phyloP scores from a whole-genome alignment of 2,888 invertebrate genomes.

The Watsonalla binaria region DNA sequence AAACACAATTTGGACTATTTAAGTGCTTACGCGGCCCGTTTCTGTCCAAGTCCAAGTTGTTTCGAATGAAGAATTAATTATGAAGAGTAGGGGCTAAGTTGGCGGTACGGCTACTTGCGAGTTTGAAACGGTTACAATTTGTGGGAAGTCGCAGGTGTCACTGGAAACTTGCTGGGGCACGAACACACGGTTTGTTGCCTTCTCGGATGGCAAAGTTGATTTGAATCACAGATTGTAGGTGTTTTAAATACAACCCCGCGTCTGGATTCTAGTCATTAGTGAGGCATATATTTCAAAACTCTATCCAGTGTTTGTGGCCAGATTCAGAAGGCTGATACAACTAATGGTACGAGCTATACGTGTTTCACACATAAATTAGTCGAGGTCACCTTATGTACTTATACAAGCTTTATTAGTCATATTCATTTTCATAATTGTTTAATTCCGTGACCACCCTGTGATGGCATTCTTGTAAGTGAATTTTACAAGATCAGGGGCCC shows the following conservation, averaged over 20 bases:
- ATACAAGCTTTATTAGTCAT: no score
- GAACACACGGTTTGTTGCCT: constrained; percentile 72
- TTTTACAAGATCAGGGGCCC: no score
- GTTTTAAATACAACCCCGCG: constrained; percentile 39
- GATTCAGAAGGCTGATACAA: no score
- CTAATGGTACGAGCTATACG: no score
- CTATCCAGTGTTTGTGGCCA: not conserved
- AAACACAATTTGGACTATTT: constrained; percentile 73
- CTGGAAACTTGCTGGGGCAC: constrained; percentile 56
- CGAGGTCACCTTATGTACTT: no score
- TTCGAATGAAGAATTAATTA: constrained; percentile 78
- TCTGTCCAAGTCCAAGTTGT: constrained; percentile 69
- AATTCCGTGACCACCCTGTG: no score
- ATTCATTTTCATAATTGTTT: no score
- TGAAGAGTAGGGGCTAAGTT: constrained; percentile 67
- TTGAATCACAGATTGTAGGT: constrained; percentile 72
- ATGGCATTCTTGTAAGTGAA: no score
- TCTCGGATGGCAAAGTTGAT: constrained; percentile 72
- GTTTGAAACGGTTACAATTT: constrained; percentile 69
- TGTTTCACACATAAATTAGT: no score
- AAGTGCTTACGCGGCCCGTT: constrained; percentile 70
- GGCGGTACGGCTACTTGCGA: constrained; percentile 56
- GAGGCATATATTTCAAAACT: no score
- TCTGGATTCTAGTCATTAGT: constrained; percentile 7
- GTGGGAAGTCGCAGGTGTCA: constrained; percentile 74